phyloP scores from a whole-genome alignment of 2,888 invertebrate genomes.

The Exephanes ischioxanthus region DNA sequence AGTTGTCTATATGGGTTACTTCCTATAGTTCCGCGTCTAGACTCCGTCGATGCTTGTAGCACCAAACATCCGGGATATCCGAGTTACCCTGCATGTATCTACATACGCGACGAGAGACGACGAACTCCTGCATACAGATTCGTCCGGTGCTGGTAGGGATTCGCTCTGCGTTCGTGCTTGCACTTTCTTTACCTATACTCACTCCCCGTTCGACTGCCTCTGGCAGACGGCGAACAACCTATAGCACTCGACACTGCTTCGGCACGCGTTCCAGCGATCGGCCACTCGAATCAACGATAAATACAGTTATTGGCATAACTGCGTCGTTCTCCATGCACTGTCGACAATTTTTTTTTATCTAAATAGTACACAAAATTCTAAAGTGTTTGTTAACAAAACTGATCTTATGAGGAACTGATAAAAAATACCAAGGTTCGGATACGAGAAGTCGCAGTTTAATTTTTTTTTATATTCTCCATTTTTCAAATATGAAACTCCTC shows the following conservation, averaged over 20 bases:
- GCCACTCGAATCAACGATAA: slow-evolving; percentile 8
- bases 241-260: slow-evolving; percentile 1
- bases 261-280: not conserved
- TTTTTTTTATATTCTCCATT: too few species aligned
- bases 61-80: slow-evolving; percentile 62
- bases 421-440: too few species aligned
- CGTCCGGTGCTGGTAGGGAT: slow-evolving; percentile 39
- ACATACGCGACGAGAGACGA: slow-evolving; percentile 57
- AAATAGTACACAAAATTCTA: too few species aligned
- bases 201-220: slow-evolving; percentile 11
- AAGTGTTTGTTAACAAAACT: too few species aligned
- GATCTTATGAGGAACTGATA: too few species aligned
- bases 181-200: slow-evolving; percentile 1
- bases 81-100: slow-evolving; percentile 59
- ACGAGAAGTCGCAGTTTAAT: too few species aligned
- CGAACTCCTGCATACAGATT: slow-evolving; percentile 62
- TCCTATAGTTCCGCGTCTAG: slow-evolving; percentile 59
- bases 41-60: slow-evolving; percentile 63
- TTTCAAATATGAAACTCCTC: too few species aligned
- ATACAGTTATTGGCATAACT: slow-evolving; percentile 21
- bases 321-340: not conserved
- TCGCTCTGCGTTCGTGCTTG: slow-evolving; percentile 25
- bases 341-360: not conserved
- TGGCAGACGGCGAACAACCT: slow-evolving; percentile 26
- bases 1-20: slow-evolving; percentile 20